Evolutionary conservation across 2,888 invertebrate genomes (phyloP).

Genomic region (Clusia tigrina): DNA sequence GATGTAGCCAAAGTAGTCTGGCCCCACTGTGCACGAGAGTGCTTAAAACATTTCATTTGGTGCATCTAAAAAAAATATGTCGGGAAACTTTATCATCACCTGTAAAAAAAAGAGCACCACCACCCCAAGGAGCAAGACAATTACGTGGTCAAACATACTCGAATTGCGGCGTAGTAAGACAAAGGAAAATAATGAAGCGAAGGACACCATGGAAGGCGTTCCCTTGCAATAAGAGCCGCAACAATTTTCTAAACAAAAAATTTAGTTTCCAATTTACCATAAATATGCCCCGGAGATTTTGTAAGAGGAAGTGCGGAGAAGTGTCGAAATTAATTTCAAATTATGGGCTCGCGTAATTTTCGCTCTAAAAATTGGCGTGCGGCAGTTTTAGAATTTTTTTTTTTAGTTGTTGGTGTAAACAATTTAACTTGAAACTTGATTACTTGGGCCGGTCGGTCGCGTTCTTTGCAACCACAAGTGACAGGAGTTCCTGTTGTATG

Average conservation of each 20-base stretch:
- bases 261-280: not conserved
- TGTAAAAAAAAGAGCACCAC: not conserved
- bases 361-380: constrained; percentile 3
- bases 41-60: too few relatives aligned
- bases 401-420: too few relatives aligned
- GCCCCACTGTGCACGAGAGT: too few relatives aligned
- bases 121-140: too few relatives aligned
- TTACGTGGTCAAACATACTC: too few relatives aligned
- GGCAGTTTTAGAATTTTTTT: not conserved
- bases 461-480: constrained; percentile 38
- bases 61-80: not conserved
- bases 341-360: constrained; percentile 51
- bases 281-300: constrained; percentile 39
- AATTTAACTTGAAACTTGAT: constrained; percentile 55
- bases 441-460: constrained; percentile 51
- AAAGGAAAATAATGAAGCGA: too few relatives aligned
- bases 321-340: constrained; percentile 51
- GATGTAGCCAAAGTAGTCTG: too few relatives aligned
- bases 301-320: constrained; percentile 25
- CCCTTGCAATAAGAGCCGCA: not conserved
- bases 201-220: too few relatives aligned
- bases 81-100: constrained; percentile 14
- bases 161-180: too few relatives aligned
- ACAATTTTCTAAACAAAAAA: not conserved
- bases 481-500: constrained; percentile 45